Evolutionary conservation across 2,113 vertebrate species (phyloP), one percentile per base, ranked within the genome.

Genomic region (Scomber colias): DNA sequence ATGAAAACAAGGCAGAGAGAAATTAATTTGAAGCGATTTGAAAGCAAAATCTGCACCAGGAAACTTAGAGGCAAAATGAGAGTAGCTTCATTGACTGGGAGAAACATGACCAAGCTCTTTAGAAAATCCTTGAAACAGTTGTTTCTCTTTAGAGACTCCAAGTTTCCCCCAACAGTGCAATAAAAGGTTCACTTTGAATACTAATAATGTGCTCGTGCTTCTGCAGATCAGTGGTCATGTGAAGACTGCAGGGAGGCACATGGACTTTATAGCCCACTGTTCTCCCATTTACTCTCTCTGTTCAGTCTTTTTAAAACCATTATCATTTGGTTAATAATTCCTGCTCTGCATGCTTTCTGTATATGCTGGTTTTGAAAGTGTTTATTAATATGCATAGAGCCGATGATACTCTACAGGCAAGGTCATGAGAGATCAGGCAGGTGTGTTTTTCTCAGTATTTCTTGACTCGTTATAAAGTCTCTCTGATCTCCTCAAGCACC

Each of bases 1-100:
- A 75, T 86, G 77, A 88, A 88, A 89, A 88, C 77, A 81, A 85
- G 71, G 35, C 68, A 27, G 64, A 19, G 24, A 70, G 65, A 86
- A 86, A 90, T 89, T 78, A 81, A 85, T 90, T 77, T 75, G 63
- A 69, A 64, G 19, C 14, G 71, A 78, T 77, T 55, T 73, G 55
- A 67, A 79, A 73, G 78, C 66, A 82, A 72, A 75, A 56, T 59
- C 75, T 70, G 40, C 65, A 57, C 48, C 65, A 75, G 40, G 70
- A 84, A 81, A 84, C 35, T 68, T n/a, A 31, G 31, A 68, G n/a
- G 60, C 5, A 3, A 66, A 79, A 73, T 27, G 17, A 40, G 53
- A 61, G 54, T 21, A 31, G 66, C 17, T 40, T 75, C 45, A 27
- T 82, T 79, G 44, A 63, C 27, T 9, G 6, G n/a, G 48, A 63